A percentile compares a stretch with the other conserved stretches of the same genome.
Evolutionary conservation across 2,888 invertebrate genomes (phyloP).

Genomic region (Oscheius sp.): DNA sequence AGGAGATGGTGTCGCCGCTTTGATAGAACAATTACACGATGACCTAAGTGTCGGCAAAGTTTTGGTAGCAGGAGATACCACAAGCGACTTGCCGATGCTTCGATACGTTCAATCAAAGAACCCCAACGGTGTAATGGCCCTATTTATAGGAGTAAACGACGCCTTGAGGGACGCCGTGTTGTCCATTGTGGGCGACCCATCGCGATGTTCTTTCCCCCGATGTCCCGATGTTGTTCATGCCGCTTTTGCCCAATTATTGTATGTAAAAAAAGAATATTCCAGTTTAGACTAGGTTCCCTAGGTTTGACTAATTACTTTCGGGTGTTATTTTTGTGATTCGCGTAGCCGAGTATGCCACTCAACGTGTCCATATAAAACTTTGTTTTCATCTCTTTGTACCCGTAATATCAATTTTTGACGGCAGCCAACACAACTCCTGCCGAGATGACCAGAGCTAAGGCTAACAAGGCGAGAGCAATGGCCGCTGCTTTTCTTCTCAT

Average conservation of each 20-base stretch:
- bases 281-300: constrained; percentile 25
- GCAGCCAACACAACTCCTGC: constrained; percentile 42
- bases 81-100: constrained; percentile 72
- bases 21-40: constrained; percentile 47
- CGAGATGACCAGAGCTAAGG: constrained; percentile 35
- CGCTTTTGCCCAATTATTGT: constrained; percentile 62
- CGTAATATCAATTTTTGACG: constrained; percentile 25
- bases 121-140: constrained; percentile 63
- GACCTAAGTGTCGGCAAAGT: constrained; percentile 55
- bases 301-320: constrained; percentile 10
- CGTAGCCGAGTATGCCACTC: constrained; percentile 13
- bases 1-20: constrained; percentile 55
- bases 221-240: constrained; percentile 73
- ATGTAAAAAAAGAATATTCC: neutral
- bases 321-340: constrained; percentile 24
- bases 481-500: constrained; percentile 26
- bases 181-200: constrained; percentile 54
- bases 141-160: constrained; percentile 64
- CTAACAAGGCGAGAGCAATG: constrained; percentile 33
- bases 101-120: constrained; percentile 60
- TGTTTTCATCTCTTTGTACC: constrained; percentile 19
- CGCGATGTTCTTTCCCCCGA: constrained; percentile 66
- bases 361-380: constrained; percentile 28
- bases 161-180: constrained; percentile 54
- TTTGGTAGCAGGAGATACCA: constrained; percentile 72